Evolutionary conservation across 2,797 vertebrate genomes (phyloP), one percentile per base, ranked within the genome.

Genomic region (Dipus sagitta): DNA sequence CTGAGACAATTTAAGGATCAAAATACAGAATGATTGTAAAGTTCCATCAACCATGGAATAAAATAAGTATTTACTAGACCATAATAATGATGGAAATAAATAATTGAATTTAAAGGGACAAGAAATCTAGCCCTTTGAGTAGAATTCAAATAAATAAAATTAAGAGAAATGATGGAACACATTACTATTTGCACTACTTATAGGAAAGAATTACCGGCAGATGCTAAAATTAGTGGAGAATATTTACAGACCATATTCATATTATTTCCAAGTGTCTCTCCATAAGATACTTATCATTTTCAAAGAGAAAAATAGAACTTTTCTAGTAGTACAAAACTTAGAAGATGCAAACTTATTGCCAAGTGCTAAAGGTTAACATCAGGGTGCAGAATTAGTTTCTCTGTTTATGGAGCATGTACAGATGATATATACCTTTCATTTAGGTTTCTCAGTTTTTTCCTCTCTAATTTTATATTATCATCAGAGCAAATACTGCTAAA

Each of bases 221-320:
- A 81, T 81, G n/a, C 18, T 88, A 70, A 96, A 93, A 81, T 92
- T 84, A 42, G 47, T 77, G 34, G 30, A 71, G 38, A 87, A 86
- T 47, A 77, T 92, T 92, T 81, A 62, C 2, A 70, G 32, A 81
- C 71, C 54, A 30, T 84, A 80, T 81, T 92, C 91, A 87, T 24
- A 93, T 47, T 86, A 76, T 92, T 21, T 74, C 6, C 54, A 90
- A 67, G 0, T 17, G 0, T 83, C 52, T 83, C 9, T 83, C 52
- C 15, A 79, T 21, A 92, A 79, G 20, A 38, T 60, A 30, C 11
- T 93, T 38, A 15, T 75, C 87, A n/a, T 38, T 85, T 14, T 86
- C 11, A 24, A 85, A 64, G 24, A 86, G 38, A 79, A 82, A 72
- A 92, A 60, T 20, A 34, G 6, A 21, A 79, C 26, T 10, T 83